A percentile compares a stretch with the other conserved stretches of the same genome.
phyloP scores from a whole-genome alignment of 2,113 vertebrate genomes.

The Clupea harengus region DNA sequence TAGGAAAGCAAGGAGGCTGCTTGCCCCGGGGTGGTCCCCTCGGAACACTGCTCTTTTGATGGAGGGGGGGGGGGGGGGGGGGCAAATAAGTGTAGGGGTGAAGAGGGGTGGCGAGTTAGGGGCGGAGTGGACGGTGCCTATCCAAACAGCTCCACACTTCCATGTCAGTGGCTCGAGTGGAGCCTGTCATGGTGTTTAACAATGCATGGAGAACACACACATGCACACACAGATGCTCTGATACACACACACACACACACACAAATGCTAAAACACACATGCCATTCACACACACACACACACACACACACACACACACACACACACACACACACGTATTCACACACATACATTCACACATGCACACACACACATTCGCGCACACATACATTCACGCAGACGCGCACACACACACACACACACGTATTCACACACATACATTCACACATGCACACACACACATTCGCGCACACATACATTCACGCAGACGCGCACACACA shows the following conservation, averaged over 20 bases:
- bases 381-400: neutral
- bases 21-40: conserved; percentile 32
- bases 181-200: neutral
- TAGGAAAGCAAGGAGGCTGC: conserved; percentile 45
- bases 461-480: neutral
- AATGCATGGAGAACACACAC: neutral
- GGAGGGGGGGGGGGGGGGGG: neutral
- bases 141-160: neutral
- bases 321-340: neutral
- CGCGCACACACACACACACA: neutral
- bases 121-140: neutral
- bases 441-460: neutral
- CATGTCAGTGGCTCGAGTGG: neutral
- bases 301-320: neutral
- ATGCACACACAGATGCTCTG: neutral
- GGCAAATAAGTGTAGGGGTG: neutral
- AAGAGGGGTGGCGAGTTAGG: neutral
- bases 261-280: neutral
- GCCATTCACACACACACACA: neutral
- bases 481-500: neutral
- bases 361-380: neutral
- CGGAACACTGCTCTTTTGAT: neutral
- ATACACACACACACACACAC: conserved; percentile 14
- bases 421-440: no score
- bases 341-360: neutral